A percentile compares a stretch with the other conserved stretches of the same genome.
Conservation (phyloP, 2,113 vertebrate genomes). For the Typhlomys cinereus region DNA sequence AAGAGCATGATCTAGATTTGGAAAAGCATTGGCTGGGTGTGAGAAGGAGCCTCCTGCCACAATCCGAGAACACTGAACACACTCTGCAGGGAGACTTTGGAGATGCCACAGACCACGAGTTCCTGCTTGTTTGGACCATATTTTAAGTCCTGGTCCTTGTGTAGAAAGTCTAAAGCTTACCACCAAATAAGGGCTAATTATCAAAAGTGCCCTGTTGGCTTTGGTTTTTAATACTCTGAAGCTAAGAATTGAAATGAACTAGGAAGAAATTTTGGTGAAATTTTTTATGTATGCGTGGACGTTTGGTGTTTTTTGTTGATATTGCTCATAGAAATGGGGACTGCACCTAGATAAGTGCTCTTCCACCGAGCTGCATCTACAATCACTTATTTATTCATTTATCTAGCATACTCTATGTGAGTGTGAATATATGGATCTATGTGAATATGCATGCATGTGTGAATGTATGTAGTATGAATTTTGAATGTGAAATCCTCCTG, state of each 20-base stretch:
- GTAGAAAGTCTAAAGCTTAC: background rate
- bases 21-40: background rate
- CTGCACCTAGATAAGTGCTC: background rate
- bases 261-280: background rate
- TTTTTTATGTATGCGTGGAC: background rate
- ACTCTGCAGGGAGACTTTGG: background rate
- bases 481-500: background rate
- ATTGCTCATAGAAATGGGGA: background rate
- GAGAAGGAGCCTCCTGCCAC: background rate
- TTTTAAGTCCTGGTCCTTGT: background rate
- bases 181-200: background rate
- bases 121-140: background rate
- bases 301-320: too few species aligned
- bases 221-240: background rate
- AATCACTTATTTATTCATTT: background rate
- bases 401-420: background rate
- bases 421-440: too few species aligned
- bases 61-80: background rate
- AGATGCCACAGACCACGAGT: conserved; percentile 2
- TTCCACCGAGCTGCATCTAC: background rate
- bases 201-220: background rate
- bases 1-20: background rate
- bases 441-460: too few species aligned
- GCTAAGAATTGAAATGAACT: background rate
- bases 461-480: too few species aligned